Conservation (phyloP, 53 echinoderm and acorn worm genomes). For the Antedon mediterranea region DNA sequence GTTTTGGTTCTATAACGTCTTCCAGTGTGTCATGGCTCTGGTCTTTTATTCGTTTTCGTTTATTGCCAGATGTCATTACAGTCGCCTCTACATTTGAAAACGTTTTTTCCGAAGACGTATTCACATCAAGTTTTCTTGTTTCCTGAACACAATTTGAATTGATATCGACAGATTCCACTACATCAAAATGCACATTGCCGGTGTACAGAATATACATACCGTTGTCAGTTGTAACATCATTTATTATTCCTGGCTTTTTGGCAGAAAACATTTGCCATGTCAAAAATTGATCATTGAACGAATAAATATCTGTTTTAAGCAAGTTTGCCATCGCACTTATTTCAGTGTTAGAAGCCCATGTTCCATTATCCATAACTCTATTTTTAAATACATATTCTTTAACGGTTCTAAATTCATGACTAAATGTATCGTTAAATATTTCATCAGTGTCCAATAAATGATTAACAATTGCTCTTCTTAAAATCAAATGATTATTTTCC, state of each 20-base stretch:
- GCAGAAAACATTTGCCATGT: neutral
- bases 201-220: constrained; percentile 8
- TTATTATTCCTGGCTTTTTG: constrained; percentile 13
- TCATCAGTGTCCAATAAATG: neutral
- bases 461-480: neutral
- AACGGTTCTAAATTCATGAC: neutral
- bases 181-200: constrained; percentile 9
- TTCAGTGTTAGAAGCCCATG: constrained; percentile 26
- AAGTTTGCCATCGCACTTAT: constrained; percentile 29
- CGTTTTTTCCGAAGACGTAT: neutral
- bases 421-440: neutral
- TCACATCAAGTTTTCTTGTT: neutral
- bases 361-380: constrained; percentile 13
- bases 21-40: neutral
- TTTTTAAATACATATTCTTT: constrained; percentile 15
- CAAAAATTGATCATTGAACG: constrained; percentile 1
- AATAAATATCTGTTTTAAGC: constrained; percentile 16
- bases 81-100: neutral
- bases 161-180: neutral
- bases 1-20: neutral
- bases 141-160: neutral
- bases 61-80: neutral
- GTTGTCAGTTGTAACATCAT: neutral
- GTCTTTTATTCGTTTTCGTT: neutral
- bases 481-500: neutral